These are phyloP conservation scores for Ctenopoma multispine DNA, from an alignment of 2,797 vertebrate species.

Conservation along the genomic window DNA sequence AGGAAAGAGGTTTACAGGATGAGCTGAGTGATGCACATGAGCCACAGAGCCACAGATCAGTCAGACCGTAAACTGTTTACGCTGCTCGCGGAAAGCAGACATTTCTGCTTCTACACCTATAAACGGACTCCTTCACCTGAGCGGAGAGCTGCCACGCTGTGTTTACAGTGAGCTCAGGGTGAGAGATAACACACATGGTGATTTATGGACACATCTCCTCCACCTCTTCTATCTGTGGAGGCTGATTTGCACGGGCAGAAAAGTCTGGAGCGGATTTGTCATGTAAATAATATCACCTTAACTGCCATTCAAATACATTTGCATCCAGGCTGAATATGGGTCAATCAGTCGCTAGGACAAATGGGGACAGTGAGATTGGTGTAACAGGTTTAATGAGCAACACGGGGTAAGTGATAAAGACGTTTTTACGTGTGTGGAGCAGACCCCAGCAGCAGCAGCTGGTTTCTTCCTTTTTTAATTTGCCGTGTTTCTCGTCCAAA, in stretches of 20 bases:
- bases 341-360: conserved; percentile 51
- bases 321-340: conserved; percentile 44
- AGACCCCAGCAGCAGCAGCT: too few relatives aligned
- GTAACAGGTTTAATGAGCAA: background rate
- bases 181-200: conserved; percentile 10
- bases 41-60: conserved; percentile 5
- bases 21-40: background rate
- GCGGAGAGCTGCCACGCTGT: background rate
- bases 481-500: background rate
- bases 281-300: conserved; percentile 66
- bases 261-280: conserved; percentile 31
- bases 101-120: background rate
- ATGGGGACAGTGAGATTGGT: background rate
- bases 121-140: conserved; percentile 5
- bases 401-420: background rate
- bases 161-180: conserved; percentile 15
- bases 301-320: conserved; percentile 68
- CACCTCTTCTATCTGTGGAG: background rate
- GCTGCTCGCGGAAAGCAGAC: background rate
- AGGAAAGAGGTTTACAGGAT: background rate
- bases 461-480: background rate
- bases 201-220: accelerated
- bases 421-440: too few relatives aligned
- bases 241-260: conserved; percentile 24
- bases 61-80: conserved; percentile 28